Conservation (phyloP, 2,888 invertebrate genomes). For the Drosophila bunnanda region DNA sequence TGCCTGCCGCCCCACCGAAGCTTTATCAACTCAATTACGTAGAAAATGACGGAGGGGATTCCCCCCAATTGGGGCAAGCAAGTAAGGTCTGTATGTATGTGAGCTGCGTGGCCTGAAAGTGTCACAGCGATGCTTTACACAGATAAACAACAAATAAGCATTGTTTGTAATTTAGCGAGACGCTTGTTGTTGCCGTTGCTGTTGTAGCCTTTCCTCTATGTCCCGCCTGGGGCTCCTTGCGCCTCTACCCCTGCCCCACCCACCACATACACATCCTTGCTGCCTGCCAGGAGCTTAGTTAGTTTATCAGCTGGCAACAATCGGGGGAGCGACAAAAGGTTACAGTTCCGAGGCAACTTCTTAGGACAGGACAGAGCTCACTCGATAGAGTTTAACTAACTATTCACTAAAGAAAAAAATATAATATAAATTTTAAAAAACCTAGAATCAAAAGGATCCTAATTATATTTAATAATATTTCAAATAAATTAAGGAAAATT, state of each 20-base stretch:
- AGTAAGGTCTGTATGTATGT: slow-evolving; percentile 8
- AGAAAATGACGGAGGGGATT: slow-evolving; percentile 17
- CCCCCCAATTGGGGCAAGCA: slow-evolving; percentile 22
- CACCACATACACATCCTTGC: slow-evolving; percentile 11
- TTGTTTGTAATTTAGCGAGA: slow-evolving; percentile 79
- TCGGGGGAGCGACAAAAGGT: slow-evolving; percentile 52
- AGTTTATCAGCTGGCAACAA: slow-evolving; percentile 67
- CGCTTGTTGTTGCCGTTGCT: slow-evolving; percentile 47
- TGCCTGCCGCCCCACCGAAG: slow-evolving; percentile 30
- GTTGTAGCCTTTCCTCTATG: slow-evolving; percentile 19
- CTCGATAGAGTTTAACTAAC: no score
- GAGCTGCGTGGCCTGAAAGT: slow-evolving; percentile 33
- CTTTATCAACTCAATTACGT: slow-evolving; percentile 79
- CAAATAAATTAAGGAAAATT: no score
- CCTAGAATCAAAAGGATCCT: neutral
- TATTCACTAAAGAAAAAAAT: no score
- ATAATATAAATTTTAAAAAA: neutral
- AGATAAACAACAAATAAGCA: slow-evolving; percentile 81
- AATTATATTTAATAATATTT: no score
- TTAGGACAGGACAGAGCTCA: slow-evolving; percentile 11
- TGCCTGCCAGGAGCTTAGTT: slow-evolving; percentile 21
- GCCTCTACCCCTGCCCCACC: neutral
- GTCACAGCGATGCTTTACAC: slow-evolving; percentile 68
- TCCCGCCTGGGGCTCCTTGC: slow-evolving; percentile 28
- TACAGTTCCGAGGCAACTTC: slow-evolving; percentile 51